Evolutionary conservation across 2,797 vertebrate species (phyloP).

Genomic region (Rhabdomys pumilio): DNA sequence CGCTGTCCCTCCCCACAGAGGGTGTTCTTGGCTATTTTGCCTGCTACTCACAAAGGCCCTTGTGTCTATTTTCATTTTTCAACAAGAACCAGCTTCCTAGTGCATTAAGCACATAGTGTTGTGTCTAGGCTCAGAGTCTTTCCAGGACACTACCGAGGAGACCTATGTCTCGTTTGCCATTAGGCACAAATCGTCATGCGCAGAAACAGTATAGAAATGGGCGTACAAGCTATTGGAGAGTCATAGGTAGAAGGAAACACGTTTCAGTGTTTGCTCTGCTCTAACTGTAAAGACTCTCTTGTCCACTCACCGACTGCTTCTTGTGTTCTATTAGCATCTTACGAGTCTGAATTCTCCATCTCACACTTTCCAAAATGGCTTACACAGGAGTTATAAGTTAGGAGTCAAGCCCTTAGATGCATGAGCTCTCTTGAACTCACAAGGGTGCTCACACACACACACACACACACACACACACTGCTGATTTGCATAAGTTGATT

Average conservation of each 20-base stretch:
- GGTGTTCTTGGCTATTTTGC: background rate
- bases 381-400: background rate
- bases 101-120: background rate
- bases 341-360: background rate
- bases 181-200: background rate
- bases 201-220: background rate
- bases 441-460: background rate
- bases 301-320: too few relatives aligned
- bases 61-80: background rate
- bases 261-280: background rate
- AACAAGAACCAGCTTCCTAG: background rate
- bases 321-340: background rate
- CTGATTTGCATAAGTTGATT: background rate
- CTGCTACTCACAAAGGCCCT: background rate
- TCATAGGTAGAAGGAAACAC: background rate
- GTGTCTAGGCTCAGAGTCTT: background rate
- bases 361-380: too few relatives aligned
- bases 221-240: background rate
- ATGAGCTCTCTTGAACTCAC: too few relatives aligned
- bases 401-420: background rate
- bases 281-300: too few relatives aligned
- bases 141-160: background rate
- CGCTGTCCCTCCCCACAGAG: background rate
- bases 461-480: background rate
- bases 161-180: background rate